Base-by-base conservation (phyloP, 2,797 vertebrate genomes). In the Emydoidea blandingii region DNA sequence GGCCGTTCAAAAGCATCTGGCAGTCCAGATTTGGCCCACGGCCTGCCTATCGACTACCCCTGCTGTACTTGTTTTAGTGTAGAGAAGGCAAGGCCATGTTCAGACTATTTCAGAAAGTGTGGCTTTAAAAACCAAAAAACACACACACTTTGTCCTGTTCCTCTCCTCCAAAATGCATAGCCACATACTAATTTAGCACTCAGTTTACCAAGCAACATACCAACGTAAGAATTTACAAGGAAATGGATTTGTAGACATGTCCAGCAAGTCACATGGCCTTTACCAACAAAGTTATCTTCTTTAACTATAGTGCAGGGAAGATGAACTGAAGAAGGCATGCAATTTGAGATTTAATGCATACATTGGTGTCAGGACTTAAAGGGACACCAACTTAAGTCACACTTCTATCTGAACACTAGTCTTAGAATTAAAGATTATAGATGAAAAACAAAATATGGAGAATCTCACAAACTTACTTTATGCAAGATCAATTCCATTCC, bases 391-490 rank as follows among this genome's bases (percentile, higher is more conserved):
- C 56, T 94, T 10, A 81, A 12, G 18, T 31, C 29, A 65, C 59
- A 62, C 31, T 65, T 65, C 52, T 34, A n/a, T 65, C 6, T 31
- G 59, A 65, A n/a, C 31, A 34, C 59, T 34, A 65, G 54, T 25
- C 34, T 65, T 65, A 65, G 31, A 65, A 65, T 31, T 34, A 65
- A 62, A 34, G 31, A 34, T 31, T 31, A 65, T 14, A 93, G 12
- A 83, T 23, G 11, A 72, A 57, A 93, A 94, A 78, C 2, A 72
- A 52, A 19, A 65, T 49, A 2, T 79, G 52, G 53, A 94, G 72
- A 90, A 31, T 86, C 50, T 86, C 54, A 88, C 62, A 90, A 56
- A 65, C n/a, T 93, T 16, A 54, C 82, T 91, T 92, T 82, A 56
- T n/a, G 25, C 5, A 52, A n/a, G 89, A 84, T 72, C 76, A 90